phyloP scores from a whole-genome alignment of 2,888 invertebrate species.

The Ectemnius continuus region DNA sequence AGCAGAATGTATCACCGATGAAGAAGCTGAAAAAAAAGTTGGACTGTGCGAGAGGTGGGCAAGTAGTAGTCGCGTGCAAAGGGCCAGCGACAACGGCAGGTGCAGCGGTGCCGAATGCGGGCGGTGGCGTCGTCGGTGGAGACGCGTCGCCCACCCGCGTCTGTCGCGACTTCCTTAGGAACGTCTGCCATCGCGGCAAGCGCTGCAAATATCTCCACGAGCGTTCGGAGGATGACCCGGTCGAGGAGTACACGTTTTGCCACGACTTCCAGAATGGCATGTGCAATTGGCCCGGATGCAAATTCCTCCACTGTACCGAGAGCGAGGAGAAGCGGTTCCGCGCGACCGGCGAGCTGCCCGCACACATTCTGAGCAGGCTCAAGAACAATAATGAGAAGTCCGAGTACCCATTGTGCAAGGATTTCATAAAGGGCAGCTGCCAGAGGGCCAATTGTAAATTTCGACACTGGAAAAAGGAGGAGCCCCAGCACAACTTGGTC shows the following conservation, averaged over 20 bases:
- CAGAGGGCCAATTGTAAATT: constrained; percentile 74
- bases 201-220: constrained; percentile 80
- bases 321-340: constrained; percentile 88
- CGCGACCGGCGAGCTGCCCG: constrained; percentile 85
- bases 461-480: constrained; percentile 70
- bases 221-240: constrained; percentile 73
- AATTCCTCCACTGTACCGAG: constrained; percentile 87
- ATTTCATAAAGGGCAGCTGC: constrained; percentile 79
- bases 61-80: constrained; percentile 11
- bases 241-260: constrained; percentile 80
- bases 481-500: constrained; percentile 67
- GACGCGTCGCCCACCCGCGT: constrained; percentile 72
- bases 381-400: constrained; percentile 73
- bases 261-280: constrained; percentile 87
- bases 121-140: constrained; percentile 34
- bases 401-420: constrained; percentile 79
- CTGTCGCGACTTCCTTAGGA: constrained; percentile 81
- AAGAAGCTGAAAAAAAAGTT: constrained; percentile 62
- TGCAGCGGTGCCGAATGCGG: constrained; percentile 53
- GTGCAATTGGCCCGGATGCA: constrained; percentile 86
- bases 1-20: constrained; percentile 58
- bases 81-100: constrained; percentile 49
- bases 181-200: constrained; percentile 80
- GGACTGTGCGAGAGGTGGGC: constrained; percentile 43
- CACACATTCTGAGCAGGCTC: constrained; percentile 76